These are phyloP conservation scores for Onychorhynchus coronatus DNA, from an alignment of 2,113 vertebrate genomes.

Conservation along the genomic window DNA sequence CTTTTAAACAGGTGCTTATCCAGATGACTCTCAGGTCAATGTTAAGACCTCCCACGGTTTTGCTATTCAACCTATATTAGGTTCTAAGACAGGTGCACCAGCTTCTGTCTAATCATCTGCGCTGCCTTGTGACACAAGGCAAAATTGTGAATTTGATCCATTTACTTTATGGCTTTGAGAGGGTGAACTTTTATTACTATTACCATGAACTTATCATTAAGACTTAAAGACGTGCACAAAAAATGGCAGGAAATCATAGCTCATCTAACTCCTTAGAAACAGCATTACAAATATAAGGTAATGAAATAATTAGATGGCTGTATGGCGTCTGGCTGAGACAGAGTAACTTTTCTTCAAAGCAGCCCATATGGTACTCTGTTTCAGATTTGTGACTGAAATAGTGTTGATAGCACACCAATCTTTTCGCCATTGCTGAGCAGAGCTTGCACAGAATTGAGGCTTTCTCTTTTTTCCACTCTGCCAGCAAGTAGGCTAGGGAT, in stretches of 20 bases:
- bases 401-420: background rate
- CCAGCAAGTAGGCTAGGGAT: background rate
- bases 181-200: background rate
- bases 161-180: background rate
- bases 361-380: background rate
- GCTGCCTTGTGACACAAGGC: background rate
- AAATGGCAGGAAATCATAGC: background rate
- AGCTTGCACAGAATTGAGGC: rapidly evolving
- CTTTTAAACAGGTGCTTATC: background rate
- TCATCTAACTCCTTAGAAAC: background rate
- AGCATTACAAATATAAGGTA: background rate
- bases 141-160: background rate
- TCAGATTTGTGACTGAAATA: background rate
- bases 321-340: background rate
- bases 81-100: background rate
- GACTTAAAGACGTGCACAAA: background rate
- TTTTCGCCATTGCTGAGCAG: background rate
- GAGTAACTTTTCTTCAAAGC: background rate
- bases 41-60: background rate
- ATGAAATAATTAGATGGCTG: background rate
- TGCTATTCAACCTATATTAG: background rate
- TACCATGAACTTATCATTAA: background rate
- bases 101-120: background rate
- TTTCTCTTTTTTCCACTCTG: background rate
- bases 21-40: background rate